phyloP scores from a whole-genome alignment of 2,888 invertebrate species.

The Latheticus oryzae region DNA sequence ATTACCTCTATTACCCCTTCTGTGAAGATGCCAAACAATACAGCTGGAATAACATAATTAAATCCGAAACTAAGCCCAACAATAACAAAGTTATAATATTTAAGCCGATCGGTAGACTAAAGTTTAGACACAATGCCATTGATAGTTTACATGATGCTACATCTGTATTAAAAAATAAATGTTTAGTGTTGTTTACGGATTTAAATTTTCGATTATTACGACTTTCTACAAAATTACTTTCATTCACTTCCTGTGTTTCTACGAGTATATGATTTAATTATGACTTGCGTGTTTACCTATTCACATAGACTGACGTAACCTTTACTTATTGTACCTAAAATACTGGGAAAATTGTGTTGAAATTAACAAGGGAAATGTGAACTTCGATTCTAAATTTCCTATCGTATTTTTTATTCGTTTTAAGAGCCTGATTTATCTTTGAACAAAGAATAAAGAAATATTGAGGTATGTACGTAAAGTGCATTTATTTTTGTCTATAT shows the following conservation, averaged over 20 bases:
- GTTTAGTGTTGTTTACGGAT: no score
- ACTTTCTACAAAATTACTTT: neutral
- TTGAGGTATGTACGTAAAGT: no score
- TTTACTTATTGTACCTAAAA: constrained; percentile 7
- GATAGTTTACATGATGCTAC: constrained; percentile 14
- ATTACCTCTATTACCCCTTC: constrained; percentile 9
- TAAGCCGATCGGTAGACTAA: constrained; percentile 26
- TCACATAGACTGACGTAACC: constrained; percentile 3
- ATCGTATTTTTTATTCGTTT: constrained; percentile 43
- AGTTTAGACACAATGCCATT: constrained; percentile 8
- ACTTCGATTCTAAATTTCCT: constrained; percentile 7
- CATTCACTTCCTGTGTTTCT: constrained; percentile 2
- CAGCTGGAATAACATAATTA: constrained; percentile 26
- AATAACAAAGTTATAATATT: constrained; percentile 28
- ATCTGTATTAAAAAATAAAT: no score
- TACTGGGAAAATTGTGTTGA: constrained; percentile 3
- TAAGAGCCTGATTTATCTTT: constrained; percentile 21
- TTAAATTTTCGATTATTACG: neutral
- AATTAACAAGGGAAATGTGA: neutral
- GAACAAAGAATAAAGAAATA: constrained; percentile 36
- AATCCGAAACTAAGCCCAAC: constrained; percentile 25
- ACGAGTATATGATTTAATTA: constrained; percentile 3
- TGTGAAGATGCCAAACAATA: constrained; percentile 13
- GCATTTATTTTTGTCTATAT: constrained; percentile 23
- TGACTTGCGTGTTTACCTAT: constrained; percentile 9